phyloP scores from a whole-genome alignment of 1,140 invertebrate species.

The Druon quercuslanigerum region DNA sequence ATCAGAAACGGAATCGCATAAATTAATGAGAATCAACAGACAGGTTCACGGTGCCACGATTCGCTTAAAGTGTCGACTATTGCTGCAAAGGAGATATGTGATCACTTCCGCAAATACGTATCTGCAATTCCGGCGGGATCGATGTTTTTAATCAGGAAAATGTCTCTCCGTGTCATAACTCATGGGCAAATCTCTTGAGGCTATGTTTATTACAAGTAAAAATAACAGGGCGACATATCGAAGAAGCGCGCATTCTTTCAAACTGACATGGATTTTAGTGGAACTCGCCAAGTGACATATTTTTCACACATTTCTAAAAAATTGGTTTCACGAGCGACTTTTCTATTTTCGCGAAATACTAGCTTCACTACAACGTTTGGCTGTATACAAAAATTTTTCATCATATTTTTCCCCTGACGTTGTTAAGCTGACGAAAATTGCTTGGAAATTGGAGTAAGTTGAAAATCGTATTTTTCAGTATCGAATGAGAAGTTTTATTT shows the following conservation, averaged over 20 bases:
- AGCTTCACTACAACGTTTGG: neutral
- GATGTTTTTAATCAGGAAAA: slow-evolving; percentile 69
- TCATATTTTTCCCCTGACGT: neutral
- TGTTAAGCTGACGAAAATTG: slow-evolving; percentile 5
- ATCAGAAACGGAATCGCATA: too few relatives aligned
- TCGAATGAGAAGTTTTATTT: slow-evolving; percentile 5
- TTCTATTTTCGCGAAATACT: neutral
- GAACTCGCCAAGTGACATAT: neutral
- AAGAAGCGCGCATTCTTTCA: slow-evolving; percentile 29
- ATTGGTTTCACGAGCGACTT: neutral
- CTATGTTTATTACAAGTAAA: slow-evolving; percentile 55
- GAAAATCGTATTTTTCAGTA: slow-evolving; percentile 25
- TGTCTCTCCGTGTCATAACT: slow-evolving; percentile 59
- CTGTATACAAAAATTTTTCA: neutral
- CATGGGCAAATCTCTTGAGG: slow-evolving; percentile 48
- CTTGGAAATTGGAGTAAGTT: slow-evolving; percentile 6
- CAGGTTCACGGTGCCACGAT: neutral
- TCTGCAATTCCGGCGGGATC: slow-evolving; percentile 58
- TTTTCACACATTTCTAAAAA: slow-evolving; percentile 8
- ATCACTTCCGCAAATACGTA: slow-evolving; percentile 41
- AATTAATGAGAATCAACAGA: slow-evolving; percentile 23
- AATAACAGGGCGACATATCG: slow-evolving; percentile 36
- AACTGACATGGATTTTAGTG: slow-evolving; percentile 33
- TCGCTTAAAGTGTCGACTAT: slow-evolving; percentile 5
- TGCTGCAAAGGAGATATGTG: slow-evolving; percentile 20